These are phyloP conservation scores for Echinometra lucunter DNA, from an alignment of 53 echinoderm and acorn worm species.

Conservation along the genomic window DNA sequence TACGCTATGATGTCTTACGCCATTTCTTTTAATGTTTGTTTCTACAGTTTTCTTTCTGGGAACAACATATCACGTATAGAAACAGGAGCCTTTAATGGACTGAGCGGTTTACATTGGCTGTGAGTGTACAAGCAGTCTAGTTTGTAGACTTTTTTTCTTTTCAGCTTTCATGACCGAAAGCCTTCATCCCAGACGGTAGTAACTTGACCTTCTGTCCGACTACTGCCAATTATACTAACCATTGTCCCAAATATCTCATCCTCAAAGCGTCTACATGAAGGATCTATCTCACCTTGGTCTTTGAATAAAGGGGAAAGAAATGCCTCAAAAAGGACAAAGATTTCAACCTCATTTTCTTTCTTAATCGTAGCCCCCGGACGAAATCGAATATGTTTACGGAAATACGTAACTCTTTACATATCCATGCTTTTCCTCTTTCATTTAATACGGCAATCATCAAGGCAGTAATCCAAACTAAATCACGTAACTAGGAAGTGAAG, in stretches of 20 bases:
- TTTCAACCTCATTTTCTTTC: too few species aligned
- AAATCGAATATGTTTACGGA: too few species aligned
- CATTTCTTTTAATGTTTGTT: not conserved
- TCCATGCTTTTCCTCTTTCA: not conserved
- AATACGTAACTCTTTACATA: not conserved
- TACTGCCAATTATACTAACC: not conserved
- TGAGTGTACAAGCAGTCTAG: constrained; percentile 64
- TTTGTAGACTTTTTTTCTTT: not conserved
- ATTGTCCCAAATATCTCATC: not conserved
- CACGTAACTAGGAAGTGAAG: not conserved
- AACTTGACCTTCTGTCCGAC: not conserved
- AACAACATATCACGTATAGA: constrained; percentile 72
- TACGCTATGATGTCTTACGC: not conserved
- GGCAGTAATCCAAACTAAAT: not conserved
- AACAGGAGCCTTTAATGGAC: constrained; percentile 74
- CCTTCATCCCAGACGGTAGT: not conserved
- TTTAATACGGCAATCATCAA: not conserved
- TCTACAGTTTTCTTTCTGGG: constrained; percentile 34
- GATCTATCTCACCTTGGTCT: too few species aligned
- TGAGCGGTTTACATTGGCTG: constrained; percentile 81
- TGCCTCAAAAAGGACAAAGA: too few species aligned
- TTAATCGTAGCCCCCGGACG: too few species aligned
- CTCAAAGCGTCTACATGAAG: not conserved
- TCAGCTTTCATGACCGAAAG: not conserved
- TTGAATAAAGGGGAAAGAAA: too few species aligned